These are phyloP conservation scores for Microctonus brassicae DNA, from an alignment of 2,888 invertebrate genomes.

Conservation along the genomic window DNA sequence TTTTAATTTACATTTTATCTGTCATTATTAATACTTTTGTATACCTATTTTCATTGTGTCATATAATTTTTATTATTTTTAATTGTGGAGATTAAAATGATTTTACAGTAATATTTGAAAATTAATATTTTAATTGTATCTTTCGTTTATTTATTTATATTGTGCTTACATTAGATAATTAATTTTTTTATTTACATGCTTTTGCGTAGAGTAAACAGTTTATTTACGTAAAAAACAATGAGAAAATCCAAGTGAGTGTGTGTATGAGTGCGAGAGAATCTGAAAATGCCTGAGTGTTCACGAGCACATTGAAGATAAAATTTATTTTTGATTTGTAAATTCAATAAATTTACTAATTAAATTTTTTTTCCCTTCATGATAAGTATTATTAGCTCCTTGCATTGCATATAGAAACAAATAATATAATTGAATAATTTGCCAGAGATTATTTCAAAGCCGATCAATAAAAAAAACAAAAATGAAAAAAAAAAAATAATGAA, in stretches of 20 bases:
- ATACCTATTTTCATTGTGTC: neutral
- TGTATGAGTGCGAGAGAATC: neutral
- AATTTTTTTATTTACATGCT: neutral
- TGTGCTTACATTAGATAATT: neutral
- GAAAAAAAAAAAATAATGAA: conserved; percentile 65
- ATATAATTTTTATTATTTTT: neutral
- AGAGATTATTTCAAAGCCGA: conserved; percentile 10
- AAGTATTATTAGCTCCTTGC: neutral
- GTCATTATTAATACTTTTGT: neutral
- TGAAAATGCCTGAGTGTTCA: neutral
- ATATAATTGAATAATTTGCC: neutral
- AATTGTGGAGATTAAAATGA: neutral
- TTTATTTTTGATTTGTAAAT: neutral
- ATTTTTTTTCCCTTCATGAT: neutral
- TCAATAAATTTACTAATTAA: neutral
- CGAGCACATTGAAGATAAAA: neutral
- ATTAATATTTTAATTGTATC: neutral
- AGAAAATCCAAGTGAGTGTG: neutral
- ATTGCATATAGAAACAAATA: neutral
- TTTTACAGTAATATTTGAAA: neutral
- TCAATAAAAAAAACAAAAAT: conserved; percentile 3
- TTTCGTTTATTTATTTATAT: neutral
- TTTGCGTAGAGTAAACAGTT: neutral
- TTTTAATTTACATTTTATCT: neutral
- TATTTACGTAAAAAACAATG: neutral